Percentiles rank a stretch among this genome's conserved stretches.
Evolutionary conservation across 2,113 vertebrate genomes (phyloP).

Genomic region (Phoenicopterus ruber): DNA sequence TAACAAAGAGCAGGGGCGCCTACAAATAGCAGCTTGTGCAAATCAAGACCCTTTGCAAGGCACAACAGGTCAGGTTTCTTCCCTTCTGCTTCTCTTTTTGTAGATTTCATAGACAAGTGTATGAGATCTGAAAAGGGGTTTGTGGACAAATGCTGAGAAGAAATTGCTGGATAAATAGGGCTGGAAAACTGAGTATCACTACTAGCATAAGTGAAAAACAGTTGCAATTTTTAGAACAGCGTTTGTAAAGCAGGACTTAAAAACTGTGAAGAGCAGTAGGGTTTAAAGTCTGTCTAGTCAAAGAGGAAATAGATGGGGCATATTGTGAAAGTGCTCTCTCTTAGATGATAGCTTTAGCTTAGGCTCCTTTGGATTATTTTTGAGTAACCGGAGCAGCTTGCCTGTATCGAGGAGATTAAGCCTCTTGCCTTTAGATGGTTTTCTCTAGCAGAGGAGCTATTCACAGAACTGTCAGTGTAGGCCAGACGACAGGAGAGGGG

Average conservation of each 20-base stretch:
- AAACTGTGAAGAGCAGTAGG: background rate
- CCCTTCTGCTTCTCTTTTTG: background rate
- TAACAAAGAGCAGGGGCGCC: constrained; percentile 82
- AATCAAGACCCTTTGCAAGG: constrained; percentile 97
- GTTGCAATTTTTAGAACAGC: background rate
- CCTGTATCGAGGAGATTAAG: background rate
- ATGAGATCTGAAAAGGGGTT: background rate
- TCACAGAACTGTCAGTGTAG: background rate
- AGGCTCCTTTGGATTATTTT: background rate
- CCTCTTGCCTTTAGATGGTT: background rate
- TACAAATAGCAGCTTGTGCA: constrained; percentile 85
- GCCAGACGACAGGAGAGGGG: background rate
- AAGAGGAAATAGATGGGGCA: background rate
- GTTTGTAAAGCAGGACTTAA: background rate
- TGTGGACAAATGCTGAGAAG: background rate
- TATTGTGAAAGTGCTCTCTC: background rate
- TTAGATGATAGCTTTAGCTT: background rate
- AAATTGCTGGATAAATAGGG: background rate
- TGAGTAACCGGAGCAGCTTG: background rate
- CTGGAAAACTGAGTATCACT: background rate
- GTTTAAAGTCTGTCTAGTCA: background rate
- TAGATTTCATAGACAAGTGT: background rate
- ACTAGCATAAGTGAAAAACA: background rate
- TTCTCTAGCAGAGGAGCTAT: background rate
- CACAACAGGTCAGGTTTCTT: constrained; percentile 84